phyloP scores from a whole-genome alignment of 2,113 vertebrate species.

The Pandion haliaetus region DNA sequence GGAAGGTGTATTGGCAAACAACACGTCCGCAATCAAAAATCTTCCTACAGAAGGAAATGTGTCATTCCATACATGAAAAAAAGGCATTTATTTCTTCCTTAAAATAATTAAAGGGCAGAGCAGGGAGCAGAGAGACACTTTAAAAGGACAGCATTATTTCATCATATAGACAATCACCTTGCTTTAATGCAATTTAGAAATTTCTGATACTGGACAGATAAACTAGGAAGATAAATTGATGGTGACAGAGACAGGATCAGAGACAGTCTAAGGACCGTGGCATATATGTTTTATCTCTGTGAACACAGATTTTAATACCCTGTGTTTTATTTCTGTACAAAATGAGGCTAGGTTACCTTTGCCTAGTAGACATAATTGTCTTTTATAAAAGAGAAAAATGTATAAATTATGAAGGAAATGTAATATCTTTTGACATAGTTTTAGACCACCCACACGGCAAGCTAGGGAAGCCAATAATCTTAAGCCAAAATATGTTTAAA shows the following conservation, averaged over 20 bases:
- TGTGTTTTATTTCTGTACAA: not conserved
- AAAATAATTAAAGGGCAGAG: not conserved
- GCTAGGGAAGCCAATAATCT: not conserved
- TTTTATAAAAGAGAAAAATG: conserved; percentile 10
- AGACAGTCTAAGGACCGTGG: not conserved
- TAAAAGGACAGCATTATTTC: not conserved
- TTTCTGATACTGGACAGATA: conserved; percentile 15
- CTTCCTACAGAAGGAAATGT: not conserved
- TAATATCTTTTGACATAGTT: conserved; percentile 13
- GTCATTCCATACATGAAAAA: not conserved
- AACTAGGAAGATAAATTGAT: conserved; percentile 19
- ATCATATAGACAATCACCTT: not conserved
- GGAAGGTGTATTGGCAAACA: not conserved
- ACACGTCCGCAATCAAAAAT: not conserved
- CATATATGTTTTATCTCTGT: not conserved
- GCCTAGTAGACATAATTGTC: conserved; percentile 11
- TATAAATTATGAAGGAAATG: not conserved
- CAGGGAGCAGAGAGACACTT: not conserved
- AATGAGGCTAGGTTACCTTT: not conserved
- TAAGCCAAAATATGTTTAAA: conserved; percentile 35
- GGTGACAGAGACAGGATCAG: not conserved
- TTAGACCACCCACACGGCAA: conserved; percentile 13
- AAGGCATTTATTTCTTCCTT: not conserved
- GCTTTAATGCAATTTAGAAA: conserved; percentile 14
- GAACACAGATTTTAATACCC: not conserved